Base-by-base conservation (phyloP, 1,140 invertebrate genomes). In the Drosophila sechellia region DNA sequence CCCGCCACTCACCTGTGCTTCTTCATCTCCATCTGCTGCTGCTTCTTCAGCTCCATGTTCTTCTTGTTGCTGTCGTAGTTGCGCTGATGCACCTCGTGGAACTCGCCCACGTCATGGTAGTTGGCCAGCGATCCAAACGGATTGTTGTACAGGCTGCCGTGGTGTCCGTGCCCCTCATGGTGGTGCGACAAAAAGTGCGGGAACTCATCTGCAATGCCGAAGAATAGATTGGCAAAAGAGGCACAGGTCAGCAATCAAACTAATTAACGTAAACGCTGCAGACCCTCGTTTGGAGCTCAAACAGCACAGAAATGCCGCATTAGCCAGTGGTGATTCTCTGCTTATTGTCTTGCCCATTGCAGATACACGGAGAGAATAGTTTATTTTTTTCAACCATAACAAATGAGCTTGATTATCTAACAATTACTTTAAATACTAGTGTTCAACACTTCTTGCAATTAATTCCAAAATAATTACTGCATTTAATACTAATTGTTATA, bases 11-110 rank as follows among this genome's bases (percentile, higher is more conserved):
- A 92, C 90, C 90, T 90, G 81, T 91, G 90, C 59, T 86, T 91
- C 37, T 91, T 90, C 71, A 91, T 50, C 55, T 92, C 90, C 73
- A 91, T 71, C 55, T 91, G 86, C 60, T 83, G 79, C 35, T 87
- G 84, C 37, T 91, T 91, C 57, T 91, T 91, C 15, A 77, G 25
- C 22, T 91, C 87, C 46, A 84, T 58, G 25, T 91, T 81, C 61
- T 84, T 86, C 54, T 90, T 91, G 58, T 72, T 90, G 10, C 69
- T 55, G 46, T 91, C 86, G 54, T 90, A 91, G 58, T 91, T 90
- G 39, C 86, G 90, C 63, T 92, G 90, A 46, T 91, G 87, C 35
- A 92, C 81, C 66, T 92, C 90, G 56, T 92, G 90, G 50, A 79
- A 72, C 59, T 91, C 90, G 13, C 81, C 73, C 17, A 90, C 61